Percentiles rank a stretch among this genome's conserved stretches.
These are phyloP conservation scores for Aphelenchoides besseyi DNA, from an alignment of 1,140 invertebrate species.

Conservation along the genomic window DNA sequence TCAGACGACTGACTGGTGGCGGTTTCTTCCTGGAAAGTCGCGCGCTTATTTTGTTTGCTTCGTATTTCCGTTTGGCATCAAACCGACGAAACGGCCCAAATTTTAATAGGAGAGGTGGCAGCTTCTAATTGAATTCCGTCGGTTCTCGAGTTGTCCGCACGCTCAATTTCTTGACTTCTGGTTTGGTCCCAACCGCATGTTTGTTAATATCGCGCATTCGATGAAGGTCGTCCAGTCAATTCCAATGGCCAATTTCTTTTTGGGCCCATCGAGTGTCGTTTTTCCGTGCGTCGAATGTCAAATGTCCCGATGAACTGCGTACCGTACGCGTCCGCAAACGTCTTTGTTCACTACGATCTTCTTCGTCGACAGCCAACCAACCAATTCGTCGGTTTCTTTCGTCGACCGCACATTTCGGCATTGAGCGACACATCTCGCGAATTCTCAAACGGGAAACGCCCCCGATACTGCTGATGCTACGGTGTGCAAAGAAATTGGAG, in stretches of 20 bases:
- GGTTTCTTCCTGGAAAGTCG: neutral
- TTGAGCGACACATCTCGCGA: neutral
- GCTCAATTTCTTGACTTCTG: slow-evolving; percentile 3
- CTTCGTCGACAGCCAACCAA: neutral
- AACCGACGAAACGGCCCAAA: neutral
- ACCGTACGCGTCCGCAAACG: no score
- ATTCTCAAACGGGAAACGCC: neutral
- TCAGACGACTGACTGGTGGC: neutral
- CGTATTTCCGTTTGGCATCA: neutral
- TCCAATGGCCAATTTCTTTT: no score
- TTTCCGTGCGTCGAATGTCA: neutral
- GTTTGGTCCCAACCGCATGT: neutral
- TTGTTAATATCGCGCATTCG: neutral
- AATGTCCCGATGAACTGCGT: no score
- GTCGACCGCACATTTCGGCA: neutral
- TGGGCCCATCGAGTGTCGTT: neutral
- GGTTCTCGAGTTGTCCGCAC: neutral
- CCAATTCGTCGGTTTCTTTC: neutral
- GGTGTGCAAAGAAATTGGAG: neutral
- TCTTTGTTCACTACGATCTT: neutral
- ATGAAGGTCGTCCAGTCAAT: no score
- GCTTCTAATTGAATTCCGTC: slow-evolving; percentile 1
- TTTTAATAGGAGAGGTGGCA: neutral
- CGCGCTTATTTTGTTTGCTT: neutral
- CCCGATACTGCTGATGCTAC: neutral